Base-by-base conservation (phyloP, 2,888 invertebrate genomes). In the Lamellibrachia columna region DNA sequence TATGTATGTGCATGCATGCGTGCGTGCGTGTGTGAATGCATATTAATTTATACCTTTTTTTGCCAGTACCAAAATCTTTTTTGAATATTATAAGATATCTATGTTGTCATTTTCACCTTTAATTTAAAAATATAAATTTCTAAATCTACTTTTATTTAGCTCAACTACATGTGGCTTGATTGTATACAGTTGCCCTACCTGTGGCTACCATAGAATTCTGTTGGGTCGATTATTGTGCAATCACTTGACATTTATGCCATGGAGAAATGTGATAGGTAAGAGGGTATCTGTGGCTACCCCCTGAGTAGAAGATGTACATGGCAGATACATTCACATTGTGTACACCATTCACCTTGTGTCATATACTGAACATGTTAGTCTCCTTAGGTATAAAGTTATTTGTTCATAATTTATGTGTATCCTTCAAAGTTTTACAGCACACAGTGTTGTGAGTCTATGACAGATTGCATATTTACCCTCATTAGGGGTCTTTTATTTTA, bases 221-320 rank as follows among this genome's bases (percentile, higher is more conserved):
- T 15, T 60, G 15, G 15, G 75, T 75, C n/a, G 75, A 75, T 22
- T 75, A 75, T 15, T 75, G 60, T 15, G 60, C 60, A 15, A 15
- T 15, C 4, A 75, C 75, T 6, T 75, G 6, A 75, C 75, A 75
- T 22, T 15, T 75, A 15, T 75, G 75, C 75, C 75, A 22, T 22
- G n/a, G n/a, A 22, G 75, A 75, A 75, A 75, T 75, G 75, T 75
- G 75, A 75, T 75, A 75, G 75, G 75, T n/a, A 75, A 75, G 22
- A 15, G 22, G 55, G 55, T 55, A 8, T 55, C 55, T 1, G 9
- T 55, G 55, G 55, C 9, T 55, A 8, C 9, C 55, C 9, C 9
- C 55, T 55, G 55, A 0, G 55, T 55, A 55, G 9, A 55, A 58
- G 58, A 7, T 58, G 15, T 58, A 11, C 11, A 58, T 58, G 7